phyloP scores from a whole-genome alignment of 2,888 invertebrate species.

The Synergus japonicus region DNA sequence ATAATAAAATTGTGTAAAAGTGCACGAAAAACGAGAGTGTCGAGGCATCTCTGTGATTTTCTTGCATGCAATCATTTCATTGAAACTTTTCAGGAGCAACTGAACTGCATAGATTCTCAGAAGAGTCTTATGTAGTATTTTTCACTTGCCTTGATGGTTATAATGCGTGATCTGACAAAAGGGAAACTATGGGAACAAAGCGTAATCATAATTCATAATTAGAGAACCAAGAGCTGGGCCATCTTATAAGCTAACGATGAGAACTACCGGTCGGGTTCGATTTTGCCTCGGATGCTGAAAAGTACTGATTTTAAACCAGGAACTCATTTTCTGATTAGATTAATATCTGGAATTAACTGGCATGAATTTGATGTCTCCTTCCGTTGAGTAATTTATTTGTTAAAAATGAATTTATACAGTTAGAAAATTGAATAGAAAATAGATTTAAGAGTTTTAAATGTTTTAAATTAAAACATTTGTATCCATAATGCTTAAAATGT shows the following conservation, averaged over 20 bases:
- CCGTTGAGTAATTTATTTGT: no score
- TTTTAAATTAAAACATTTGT: no score
- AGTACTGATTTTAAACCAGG: not conserved
- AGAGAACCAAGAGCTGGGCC: slow-evolving; percentile 13
- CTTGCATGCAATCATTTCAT: slow-evolving; percentile 21
- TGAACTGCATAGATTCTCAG: not conserved
- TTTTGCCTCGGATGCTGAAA: slow-evolving; percentile 22
- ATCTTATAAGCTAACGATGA: slow-evolving; percentile 33
- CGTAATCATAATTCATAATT: slow-evolving; percentile 41
- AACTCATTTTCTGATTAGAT: not conserved
- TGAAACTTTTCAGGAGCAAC: slow-evolving; percentile 6
- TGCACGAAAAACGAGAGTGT: slow-evolving; percentile 28
- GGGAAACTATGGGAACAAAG: slow-evolving; percentile 45
- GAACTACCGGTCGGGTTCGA: slow-evolving; percentile 36
- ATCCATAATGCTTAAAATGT: no score
- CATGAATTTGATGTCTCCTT: not conserved
- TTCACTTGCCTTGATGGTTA: not conserved
- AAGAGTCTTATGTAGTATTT: not conserved
- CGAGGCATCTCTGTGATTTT: not conserved
- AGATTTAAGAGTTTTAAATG: no score
- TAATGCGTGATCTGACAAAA: slow-evolving; percentile 16
- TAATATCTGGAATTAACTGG: not conserved
- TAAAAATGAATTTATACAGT: no score
- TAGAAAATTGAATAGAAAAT: no score
- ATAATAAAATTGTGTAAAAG: slow-evolving; percentile 23